A percentile compares a stretch with the other conserved stretches of the same genome.
Evolutionary conservation across 2,888 invertebrate genomes (phyloP).

Genomic region (Harpagoxenus sublaevis): DNA sequence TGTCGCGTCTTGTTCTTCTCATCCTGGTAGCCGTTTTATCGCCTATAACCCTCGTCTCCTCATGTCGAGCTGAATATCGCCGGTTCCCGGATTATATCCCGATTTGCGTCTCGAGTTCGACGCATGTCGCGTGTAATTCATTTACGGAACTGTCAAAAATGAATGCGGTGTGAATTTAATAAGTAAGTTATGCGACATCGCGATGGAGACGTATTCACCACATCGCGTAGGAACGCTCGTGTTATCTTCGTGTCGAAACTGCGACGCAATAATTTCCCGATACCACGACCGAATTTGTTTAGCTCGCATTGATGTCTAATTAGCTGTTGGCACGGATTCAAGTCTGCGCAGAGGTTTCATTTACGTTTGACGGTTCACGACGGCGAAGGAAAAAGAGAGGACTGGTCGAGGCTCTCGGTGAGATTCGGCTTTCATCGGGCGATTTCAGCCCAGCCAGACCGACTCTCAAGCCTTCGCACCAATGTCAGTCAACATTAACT

Average conservation of each 20-base stretch:
- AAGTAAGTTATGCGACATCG: background rate
- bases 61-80: slow-evolving; percentile 39
- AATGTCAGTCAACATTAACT: slow-evolving; percentile 47
- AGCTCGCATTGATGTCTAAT: slow-evolving; percentile 54
- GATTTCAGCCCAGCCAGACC: slow-evolving; percentile 18
- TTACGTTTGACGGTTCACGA: slow-evolving; percentile 43
- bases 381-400: background rate
- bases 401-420: slow-evolving; percentile 10
- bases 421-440: slow-evolving; percentile 38
- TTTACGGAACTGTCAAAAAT: slow-evolving; percentile 26
- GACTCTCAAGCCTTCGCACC: slow-evolving; percentile 6
- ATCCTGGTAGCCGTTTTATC: slow-evolving; percentile 69
- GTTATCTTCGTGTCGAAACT: slow-evolving; percentile 11
- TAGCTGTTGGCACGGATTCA: slow-evolving; percentile 47
- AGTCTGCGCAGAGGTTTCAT: slow-evolving; percentile 46
- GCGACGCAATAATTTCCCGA: slow-evolving; percentile 34
- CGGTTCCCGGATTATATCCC: slow-evolving; percentile 9
- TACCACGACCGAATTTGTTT: slow-evolving; percentile 41
- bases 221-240: background rate
- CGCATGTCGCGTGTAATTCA: slow-evolving; percentile 24
- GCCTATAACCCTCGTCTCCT: slow-evolving; percentile 42
- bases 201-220: background rate
- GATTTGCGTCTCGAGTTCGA: slow-evolving; percentile 23
- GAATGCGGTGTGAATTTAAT: background rate
- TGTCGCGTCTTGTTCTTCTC: slow-evolving; percentile 65